Conservation (phyloP, 2,888 invertebrate species). For the Dimorphilus gyrociliatus region DNA sequence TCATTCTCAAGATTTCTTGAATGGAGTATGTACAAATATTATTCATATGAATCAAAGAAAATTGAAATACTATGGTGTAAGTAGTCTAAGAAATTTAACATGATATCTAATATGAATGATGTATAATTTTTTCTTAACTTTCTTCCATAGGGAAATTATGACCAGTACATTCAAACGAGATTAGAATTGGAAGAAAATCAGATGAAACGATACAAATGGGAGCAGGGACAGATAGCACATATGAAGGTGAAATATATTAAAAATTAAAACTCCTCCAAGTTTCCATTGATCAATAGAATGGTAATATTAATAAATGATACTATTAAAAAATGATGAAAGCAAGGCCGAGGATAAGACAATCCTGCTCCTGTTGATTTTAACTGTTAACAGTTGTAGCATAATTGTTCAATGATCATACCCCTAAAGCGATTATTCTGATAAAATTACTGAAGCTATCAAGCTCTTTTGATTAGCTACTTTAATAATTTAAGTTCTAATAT, state of each 20-base stretch:
- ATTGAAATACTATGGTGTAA: slow-evolving; percentile 77
- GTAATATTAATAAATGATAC: background rate
- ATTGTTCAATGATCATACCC: too few relatives aligned
- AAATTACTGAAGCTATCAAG: too few relatives aligned
- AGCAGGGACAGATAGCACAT: slow-evolving; percentile 94
- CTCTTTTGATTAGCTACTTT: too few relatives aligned
- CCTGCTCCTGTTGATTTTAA: slow-evolving; percentile 1
- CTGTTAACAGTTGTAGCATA: slow-evolving; percentile 1
- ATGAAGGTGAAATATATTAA: slow-evolving; percentile 61
- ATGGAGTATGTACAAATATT: slow-evolving; percentile 79
- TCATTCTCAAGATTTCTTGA: slow-evolving; percentile 95
- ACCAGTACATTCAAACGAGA: slow-evolving; percentile 81
- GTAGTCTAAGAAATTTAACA: slow-evolving; percentile 14
- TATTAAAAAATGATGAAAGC: slow-evolving; percentile 8
- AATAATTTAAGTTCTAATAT: too few relatives aligned
- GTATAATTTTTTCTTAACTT: background rate
- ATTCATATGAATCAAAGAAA: slow-evolving; percentile 83
- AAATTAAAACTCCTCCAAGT: background rate
- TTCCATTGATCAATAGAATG: background rate
- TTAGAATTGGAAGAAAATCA: slow-evolving; percentile 92
- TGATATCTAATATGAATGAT: background rate
- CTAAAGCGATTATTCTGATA: too few relatives aligned
- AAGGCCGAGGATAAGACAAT: slow-evolving; percentile 11
- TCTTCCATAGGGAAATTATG: slow-evolving; percentile 63
- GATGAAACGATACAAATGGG: slow-evolving; percentile 98